These are phyloP conservation scores for Aphyosemion australe DNA, from an alignment of 2,113 vertebrate species.

Conservation along the genomic window DNA sequence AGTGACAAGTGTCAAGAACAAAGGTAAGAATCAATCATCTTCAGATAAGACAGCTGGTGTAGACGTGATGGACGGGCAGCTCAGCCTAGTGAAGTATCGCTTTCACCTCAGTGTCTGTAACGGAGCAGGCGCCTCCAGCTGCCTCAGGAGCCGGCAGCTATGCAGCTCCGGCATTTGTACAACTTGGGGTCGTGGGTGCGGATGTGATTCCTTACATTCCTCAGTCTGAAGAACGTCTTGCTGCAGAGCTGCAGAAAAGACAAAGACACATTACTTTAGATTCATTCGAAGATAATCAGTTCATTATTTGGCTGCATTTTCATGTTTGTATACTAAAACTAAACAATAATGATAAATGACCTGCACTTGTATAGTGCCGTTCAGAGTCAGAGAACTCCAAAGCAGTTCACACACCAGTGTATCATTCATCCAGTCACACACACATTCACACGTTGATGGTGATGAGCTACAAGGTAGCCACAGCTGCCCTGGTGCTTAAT, in stretches of 20 bases:
- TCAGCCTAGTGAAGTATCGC: background rate
- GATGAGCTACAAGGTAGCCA: too few relatives aligned
- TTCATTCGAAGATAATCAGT: too few relatives aligned
- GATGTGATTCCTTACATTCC: slow-evolving; percentile 82
- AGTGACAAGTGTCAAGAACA: background rate
- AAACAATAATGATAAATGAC: too few relatives aligned
- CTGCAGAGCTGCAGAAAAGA: slow-evolving; percentile 78
- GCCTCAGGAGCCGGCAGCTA: slow-evolving; percentile 72
- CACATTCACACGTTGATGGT: too few relatives aligned
- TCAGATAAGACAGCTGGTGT: background rate
- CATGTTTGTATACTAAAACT: too few relatives aligned
- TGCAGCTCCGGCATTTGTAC: slow-evolving; percentile 82
- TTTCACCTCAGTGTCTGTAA: slow-evolving; percentile 29
- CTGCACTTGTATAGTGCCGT: too few relatives aligned
- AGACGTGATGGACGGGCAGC: background rate
- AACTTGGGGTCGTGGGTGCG: slow-evolving; percentile 81
- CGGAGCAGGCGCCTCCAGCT: slow-evolving; percentile 1
- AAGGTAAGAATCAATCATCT: background rate
- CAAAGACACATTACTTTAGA: too few relatives aligned
- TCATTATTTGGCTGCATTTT: too few relatives aligned
- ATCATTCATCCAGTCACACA: too few relatives aligned
- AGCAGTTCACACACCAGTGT: too few relatives aligned
- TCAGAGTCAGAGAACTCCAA: too few relatives aligned
- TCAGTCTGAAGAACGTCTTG: slow-evolving; percentile 82
- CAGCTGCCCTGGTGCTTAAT: too few relatives aligned